phyloP scores from a whole-genome alignment of 2,888 invertebrate species.

The Vannuccia rotundouncinata region DNA sequence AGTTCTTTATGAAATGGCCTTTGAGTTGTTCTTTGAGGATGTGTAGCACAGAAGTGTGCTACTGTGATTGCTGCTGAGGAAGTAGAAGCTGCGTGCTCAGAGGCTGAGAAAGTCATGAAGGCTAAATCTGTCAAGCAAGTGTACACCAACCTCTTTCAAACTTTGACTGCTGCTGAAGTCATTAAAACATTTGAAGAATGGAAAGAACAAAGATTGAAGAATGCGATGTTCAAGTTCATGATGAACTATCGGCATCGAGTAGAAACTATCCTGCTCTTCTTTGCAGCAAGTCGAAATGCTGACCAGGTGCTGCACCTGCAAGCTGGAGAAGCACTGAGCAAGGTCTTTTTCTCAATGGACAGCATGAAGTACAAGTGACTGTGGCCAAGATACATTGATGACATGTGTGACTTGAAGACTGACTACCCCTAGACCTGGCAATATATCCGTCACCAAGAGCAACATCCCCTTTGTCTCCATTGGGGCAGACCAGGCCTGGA shows the following conservation, averaged over 20 bases:
- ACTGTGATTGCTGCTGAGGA: conserved; percentile 16
- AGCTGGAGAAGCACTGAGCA: conserved; percentile 39
- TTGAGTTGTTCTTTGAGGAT: conserved; percentile 39
- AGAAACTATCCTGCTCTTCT: conserved; percentile 38
- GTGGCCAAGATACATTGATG: conserved; percentile 29
- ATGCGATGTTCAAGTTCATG: conserved; percentile 40
- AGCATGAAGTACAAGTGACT: conserved; percentile 37
- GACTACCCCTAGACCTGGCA: background rate
- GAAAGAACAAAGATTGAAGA: conserved; percentile 36
- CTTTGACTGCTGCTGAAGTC: conserved; percentile 34
- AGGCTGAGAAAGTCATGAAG: conserved; percentile 20
- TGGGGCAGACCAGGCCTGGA: background rate
- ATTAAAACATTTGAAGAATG: conserved; percentile 32
- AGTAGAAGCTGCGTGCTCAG: conserved; percentile 36
- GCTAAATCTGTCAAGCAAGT: conserved; percentile 34
- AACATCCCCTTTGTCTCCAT: background rate
- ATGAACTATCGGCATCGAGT: conserved; percentile 41
- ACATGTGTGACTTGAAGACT: background rate
- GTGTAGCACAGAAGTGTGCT: conserved; percentile 38
- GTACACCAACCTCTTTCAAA: conserved; percentile 32
- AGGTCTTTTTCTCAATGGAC: conserved; percentile 40
- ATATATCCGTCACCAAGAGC: background rate
- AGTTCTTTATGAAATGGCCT: conserved; percentile 38
- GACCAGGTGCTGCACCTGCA: conserved; percentile 39
- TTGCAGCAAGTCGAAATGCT: conserved; percentile 40